A percentile compares a stretch with the other conserved stretches of the same genome.
These are phyloP conservation scores for Mormyrops attenuatus DNA, from an alignment of 2,797 vertebrate genomes.

Conservation along the genomic window DNA sequence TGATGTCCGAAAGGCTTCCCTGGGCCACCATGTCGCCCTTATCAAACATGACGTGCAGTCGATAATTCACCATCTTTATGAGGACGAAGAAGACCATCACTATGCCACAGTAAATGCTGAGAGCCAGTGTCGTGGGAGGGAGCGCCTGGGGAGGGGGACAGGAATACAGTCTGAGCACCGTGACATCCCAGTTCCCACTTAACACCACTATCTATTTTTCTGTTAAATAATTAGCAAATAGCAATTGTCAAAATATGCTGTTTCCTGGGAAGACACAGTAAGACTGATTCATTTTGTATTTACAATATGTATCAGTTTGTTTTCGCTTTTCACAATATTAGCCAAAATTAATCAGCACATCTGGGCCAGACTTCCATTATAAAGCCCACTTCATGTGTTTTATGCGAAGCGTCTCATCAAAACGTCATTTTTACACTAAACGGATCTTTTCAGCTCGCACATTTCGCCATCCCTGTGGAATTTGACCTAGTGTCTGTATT, in stretches of 20 bases:
- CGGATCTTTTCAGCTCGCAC: not conserved
- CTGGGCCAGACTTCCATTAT: not conserved
- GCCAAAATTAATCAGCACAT: not conserved
- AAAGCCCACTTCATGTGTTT: not conserved
- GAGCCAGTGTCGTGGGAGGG: slow-evolving; percentile 77
- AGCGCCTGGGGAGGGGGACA: slow-evolving; percentile 66
- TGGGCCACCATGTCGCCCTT: slow-evolving; percentile 76
- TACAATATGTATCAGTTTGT: not conserved
- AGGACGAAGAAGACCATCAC: slow-evolving; percentile 84
- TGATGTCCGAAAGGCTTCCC: slow-evolving; percentile 65
- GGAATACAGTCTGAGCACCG: not conserved
- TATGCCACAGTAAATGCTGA: slow-evolving; percentile 84
- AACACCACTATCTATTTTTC: not conserved
- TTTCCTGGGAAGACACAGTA: not conserved
- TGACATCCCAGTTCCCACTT: not conserved
- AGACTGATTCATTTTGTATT: not conserved
- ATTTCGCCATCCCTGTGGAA: not conserved
- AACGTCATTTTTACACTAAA: not conserved
- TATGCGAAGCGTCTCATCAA: not conserved
- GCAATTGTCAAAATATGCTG: not conserved
- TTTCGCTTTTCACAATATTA: not conserved
- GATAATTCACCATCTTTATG: slow-evolving; percentile 88
- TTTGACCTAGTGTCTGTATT: not conserved
- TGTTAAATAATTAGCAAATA: not conserved
- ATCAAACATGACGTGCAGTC: slow-evolving; percentile 92